These are phyloP conservation scores for Anguilla pacifica DNA, from an alignment of 2,797 vertebrate genomes.

Conservation along the genomic window DNA sequence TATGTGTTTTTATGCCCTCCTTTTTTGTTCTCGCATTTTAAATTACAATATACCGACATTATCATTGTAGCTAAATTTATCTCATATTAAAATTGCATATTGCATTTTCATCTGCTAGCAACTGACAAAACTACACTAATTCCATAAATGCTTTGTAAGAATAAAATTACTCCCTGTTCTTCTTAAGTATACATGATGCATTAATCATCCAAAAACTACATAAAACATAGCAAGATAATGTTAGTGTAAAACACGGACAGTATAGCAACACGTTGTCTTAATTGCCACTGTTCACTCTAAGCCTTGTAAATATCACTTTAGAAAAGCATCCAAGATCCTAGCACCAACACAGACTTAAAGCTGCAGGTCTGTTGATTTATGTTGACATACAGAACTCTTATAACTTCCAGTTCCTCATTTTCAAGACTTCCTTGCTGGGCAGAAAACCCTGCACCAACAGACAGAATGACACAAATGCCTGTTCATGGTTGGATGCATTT, in stretches of 20 bases:
- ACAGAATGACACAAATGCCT: neutral
- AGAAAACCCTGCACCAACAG: neutral
- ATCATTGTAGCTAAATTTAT: neutral
- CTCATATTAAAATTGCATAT: neutral
- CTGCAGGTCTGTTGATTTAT: neutral
- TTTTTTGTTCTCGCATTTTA: neutral
- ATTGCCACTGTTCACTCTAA: neutral
- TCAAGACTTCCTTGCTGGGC: neutral
- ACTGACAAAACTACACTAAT: neutral
- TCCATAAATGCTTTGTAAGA: neutral
- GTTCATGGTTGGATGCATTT: neutral
- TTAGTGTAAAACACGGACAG: neutral
- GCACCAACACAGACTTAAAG: neutral
- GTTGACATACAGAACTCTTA: neutral
- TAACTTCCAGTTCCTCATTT: neutral
- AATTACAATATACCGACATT: neutral
- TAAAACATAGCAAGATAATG: slow-evolving; percentile 1
- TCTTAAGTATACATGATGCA: neutral
- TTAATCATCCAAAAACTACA: slow-evolving; percentile 10
- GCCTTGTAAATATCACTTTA: neutral
- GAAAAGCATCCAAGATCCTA: neutral
- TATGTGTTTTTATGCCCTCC: neutral
- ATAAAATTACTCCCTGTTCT: neutral
- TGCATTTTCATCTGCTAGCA: neutral
- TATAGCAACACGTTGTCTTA: neutral